These are phyloP conservation scores for Glaucopsyche alexis DNA, from an alignment of 2,888 invertebrate genomes.

Conservation along the genomic window DNA sequence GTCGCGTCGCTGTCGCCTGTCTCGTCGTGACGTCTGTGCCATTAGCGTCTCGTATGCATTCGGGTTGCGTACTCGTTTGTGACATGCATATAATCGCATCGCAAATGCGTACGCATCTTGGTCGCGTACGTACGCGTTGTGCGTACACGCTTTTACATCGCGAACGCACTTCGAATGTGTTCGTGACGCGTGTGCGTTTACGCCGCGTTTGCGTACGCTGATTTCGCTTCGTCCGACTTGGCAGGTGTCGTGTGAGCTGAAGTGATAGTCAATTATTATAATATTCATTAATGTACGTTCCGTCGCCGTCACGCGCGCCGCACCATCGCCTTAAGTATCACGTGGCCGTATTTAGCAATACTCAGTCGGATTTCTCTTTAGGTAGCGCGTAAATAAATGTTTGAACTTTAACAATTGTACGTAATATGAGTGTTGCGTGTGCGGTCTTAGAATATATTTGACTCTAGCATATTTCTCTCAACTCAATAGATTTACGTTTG, in stretches of 20 bases:
- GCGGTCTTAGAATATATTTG: conserved; percentile 4
- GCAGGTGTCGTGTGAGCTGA: conserved; percentile 41
- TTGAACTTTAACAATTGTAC: background rate
- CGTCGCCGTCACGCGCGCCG: conserved; percentile 48
- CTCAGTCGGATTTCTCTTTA: background rate
- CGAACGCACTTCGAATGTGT: background rate
- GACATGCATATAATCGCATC: background rate
- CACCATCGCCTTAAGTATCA: background rate
- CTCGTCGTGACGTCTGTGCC: background rate
- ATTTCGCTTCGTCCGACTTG: conserved; percentile 1
- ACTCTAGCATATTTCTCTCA: conserved; percentile 5
- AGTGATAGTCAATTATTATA: conserved; percentile 75
- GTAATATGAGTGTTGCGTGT: conserved; percentile 2
- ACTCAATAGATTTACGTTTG: conserved; percentile 21
- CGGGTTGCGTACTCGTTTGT: background rate
- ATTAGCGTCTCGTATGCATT: background rate
- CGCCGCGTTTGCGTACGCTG: background rate
- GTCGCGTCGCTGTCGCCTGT: conserved; percentile 17
- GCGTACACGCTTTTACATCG: background rate
- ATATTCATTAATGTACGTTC: conserved; percentile 48
- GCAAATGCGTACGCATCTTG: background rate
- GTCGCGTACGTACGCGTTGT: background rate
- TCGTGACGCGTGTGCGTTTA: background rate
- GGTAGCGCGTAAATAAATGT: background rate
- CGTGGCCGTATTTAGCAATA: background rate